Percentiles rank a stretch among this genome's conserved stretches.
Evolutionary conservation across 2,113 vertebrate genomes (phyloP).

Genomic region (Sitta europaea): DNA sequence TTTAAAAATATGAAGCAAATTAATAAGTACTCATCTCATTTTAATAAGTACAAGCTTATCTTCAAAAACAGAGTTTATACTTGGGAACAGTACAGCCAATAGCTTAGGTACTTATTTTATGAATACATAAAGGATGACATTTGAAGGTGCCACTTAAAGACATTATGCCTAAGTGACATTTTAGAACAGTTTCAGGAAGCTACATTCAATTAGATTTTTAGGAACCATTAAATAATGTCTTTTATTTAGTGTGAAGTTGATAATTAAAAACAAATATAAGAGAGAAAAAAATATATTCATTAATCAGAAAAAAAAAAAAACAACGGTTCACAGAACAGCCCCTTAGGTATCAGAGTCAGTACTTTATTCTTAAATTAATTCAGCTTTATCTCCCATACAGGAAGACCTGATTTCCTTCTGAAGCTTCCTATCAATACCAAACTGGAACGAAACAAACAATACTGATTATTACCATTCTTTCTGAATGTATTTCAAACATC

Average conservation of each 20-base stretch:
- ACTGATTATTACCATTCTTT: background rate
- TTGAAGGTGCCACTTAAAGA: background rate
- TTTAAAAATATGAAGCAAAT: background rate
- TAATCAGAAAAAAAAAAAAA: background rate
- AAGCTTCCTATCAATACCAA: background rate
- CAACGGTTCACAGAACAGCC: background rate
- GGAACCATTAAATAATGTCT: background rate
- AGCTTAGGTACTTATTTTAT: background rate
- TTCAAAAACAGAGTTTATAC: background rate
- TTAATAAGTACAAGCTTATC: background rate
- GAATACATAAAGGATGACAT: background rate
- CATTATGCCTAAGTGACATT: background rate
- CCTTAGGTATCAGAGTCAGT: background rate
- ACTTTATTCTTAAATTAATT: background rate
- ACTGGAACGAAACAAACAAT: background rate
- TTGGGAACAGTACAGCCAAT: background rate
- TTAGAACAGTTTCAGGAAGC: background rate
- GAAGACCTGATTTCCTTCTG: background rate
- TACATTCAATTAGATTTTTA: background rate
- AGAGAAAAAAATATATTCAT: background rate
- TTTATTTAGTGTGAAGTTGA: background rate
- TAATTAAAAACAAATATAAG: background rate
- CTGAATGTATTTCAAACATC: background rate
- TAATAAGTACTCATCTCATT: background rate
- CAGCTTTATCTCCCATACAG: background rate